These are phyloP conservation scores for Prunella strophiata DNA, from an alignment of 2,797 vertebrate species.

Conservation along the genomic window DNA sequence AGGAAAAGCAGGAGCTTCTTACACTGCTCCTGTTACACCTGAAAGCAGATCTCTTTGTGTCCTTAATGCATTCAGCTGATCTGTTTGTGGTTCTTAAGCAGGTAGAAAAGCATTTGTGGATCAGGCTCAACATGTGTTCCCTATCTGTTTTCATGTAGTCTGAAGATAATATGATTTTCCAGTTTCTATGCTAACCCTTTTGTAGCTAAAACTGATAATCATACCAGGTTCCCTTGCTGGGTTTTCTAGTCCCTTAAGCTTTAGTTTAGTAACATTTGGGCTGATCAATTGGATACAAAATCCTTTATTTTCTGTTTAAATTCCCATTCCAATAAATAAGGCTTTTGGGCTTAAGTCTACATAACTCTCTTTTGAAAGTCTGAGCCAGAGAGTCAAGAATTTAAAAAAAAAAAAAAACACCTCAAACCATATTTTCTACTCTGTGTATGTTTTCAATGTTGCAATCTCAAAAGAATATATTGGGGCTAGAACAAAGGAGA, in stretches of 20 bases:
- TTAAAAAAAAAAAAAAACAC: not conserved
- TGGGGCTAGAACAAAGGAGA: not conserved
- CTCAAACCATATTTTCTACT: slow-evolving; percentile 14
- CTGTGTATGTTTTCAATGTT: slow-evolving; percentile 22
- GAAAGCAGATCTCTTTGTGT: not conserved
- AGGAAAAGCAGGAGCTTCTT: not conserved
- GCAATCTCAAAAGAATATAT: slow-evolving; percentile 3
- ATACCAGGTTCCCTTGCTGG: not conserved
- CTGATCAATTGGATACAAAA: slow-evolving; percentile 39
- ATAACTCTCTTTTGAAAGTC: slow-evolving; percentile 27
- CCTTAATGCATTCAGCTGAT: not conserved
- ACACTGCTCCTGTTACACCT: not conserved
- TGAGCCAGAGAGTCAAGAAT: slow-evolving; percentile 26
- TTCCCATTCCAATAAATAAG: slow-evolving; percentile 55
- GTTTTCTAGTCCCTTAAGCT: slow-evolving; percentile 42
- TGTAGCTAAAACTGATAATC: slow-evolving; percentile 44
- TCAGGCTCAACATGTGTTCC: not conserved
- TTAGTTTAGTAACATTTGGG: slow-evolving; percentile 60
- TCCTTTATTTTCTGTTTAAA: slow-evolving; percentile 62
- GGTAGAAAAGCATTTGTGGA: slow-evolving; percentile 9
- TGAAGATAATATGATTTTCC: slow-evolving; percentile 40
- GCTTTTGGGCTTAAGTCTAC: slow-evolving; percentile 47
- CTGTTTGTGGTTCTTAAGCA: not conserved
- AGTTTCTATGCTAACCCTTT: slow-evolving; percentile 14
- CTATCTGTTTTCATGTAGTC: not conserved